Evolutionary conservation across 2,888 invertebrate species (phyloP).

Genomic region (Pseudococcus longispinus): DNA sequence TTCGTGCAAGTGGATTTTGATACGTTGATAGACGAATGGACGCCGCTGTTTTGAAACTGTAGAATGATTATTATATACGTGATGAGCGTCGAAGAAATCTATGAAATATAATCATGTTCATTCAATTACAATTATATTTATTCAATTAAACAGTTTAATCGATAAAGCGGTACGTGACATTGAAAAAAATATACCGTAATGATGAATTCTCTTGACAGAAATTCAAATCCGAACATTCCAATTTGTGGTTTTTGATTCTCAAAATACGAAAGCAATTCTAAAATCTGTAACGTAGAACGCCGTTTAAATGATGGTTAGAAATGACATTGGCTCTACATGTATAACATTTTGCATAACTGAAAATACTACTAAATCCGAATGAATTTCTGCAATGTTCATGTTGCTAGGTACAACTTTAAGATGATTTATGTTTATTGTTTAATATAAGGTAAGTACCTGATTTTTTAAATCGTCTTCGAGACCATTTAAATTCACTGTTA

Average conservation of each 20-base stretch:
- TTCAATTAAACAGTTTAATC: not conserved
- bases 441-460: not conserved
- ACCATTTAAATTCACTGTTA: not conserved
- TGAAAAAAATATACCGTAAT: not conserved
- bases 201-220: constrained; percentile 13
- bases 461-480: not conserved
- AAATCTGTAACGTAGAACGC: not conserved
- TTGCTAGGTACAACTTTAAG: too few species aligned
- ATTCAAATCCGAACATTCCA: constrained; percentile 21
- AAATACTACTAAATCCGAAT: too few species aligned
- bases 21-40: not conserved
- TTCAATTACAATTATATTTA: not conserved
- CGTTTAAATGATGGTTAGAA: not conserved
- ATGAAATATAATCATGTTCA: not conserved
- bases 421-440: too few species aligned
- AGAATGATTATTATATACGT: constrained; percentile 32
- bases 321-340: not conserved
- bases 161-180: not conserved
- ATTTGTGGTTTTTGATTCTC: constrained; percentile 10
- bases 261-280: not conserved
- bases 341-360: not conserved
- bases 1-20: not conserved
- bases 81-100: constrained; percentile 26
- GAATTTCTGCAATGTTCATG: too few species aligned
- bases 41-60: constrained; percentile 34